phyloP scores from a whole-genome alignment of 2,888 invertebrate genomes.

The Oscheius myriophilus region DNA sequence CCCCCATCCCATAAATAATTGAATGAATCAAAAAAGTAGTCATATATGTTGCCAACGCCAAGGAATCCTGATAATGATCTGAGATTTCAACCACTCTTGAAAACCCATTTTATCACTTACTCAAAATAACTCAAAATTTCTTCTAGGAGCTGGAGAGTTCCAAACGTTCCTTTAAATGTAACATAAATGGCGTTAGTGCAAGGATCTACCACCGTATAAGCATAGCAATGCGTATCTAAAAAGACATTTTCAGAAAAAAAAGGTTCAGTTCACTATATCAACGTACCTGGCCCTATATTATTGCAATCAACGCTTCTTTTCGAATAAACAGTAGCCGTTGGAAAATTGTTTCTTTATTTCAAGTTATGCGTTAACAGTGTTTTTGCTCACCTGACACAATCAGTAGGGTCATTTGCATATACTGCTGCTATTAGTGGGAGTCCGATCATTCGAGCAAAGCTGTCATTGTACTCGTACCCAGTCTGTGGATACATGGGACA shows the following conservation, averaged over 20 bases:
- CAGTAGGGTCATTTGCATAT: slow-evolving; percentile 9
- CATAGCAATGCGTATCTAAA: slow-evolving; percentile 13
- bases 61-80: no score
- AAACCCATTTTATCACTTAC: not conserved
- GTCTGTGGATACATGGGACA: slow-evolving; percentile 17
- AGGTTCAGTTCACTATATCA: not conserved
- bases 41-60: slow-evolving; percentile 39
- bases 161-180: slow-evolving; percentile 11
- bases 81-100: no score
- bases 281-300: slow-evolving; percentile 14
- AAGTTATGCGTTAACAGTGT: no score
- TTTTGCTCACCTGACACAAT: slow-evolving; percentile 15
- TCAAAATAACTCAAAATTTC: slow-evolving; percentile 18
- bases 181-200: slow-evolving; percentile 9
- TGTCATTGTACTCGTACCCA: slow-evolving; percentile 18
- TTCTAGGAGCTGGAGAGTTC: slow-evolving; percentile 12
- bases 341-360: slow-evolving; percentile 13
- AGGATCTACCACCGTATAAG: slow-evolving; percentile 11
- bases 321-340: not conserved
- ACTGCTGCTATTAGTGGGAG: slow-evolving; percentile 9
- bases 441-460: slow-evolving; percentile 11
- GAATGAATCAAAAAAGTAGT: slow-evolving; percentile 52
- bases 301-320: not conserved
- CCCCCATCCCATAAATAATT: slow-evolving; percentile 42
- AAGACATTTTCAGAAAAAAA: no score